A percentile compares a stretch with the other conserved stretches of the same genome.
phyloP scores from a whole-genome alignment of 2,888 invertebrate genomes.

The Stratiomys singularior region DNA sequence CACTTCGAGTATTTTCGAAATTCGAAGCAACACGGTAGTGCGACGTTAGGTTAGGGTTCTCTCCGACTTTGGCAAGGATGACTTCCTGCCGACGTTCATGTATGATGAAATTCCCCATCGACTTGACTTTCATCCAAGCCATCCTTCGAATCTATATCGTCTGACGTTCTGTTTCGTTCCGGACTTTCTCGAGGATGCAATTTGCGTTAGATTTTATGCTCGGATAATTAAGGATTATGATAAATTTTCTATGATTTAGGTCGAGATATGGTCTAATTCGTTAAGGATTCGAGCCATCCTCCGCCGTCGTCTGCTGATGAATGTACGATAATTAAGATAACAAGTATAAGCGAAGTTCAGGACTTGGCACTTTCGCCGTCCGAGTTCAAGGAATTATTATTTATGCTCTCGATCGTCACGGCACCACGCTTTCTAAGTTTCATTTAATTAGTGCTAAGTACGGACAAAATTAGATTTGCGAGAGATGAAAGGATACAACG shows the following conservation, averaged over 20 bases:
- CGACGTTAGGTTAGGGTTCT: too few relatives aligned
- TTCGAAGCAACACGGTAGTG: too few relatives aligned
- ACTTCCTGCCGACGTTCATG: too few relatives aligned
- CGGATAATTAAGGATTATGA: conserved; percentile 32
- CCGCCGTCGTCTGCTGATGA: neutral
- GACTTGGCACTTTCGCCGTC: neutral
- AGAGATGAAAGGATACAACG: too few relatives aligned
- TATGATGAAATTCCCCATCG: neutral
- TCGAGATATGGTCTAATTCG: conserved; percentile 22
- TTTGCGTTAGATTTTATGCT: conserved; percentile 47
- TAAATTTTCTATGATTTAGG: conserved; percentile 49
- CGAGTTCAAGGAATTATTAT: neutral
- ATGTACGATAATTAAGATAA: conserved; percentile 22
- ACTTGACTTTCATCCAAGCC: neutral
- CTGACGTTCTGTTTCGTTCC: neutral
- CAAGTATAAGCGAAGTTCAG: neutral
- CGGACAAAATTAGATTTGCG: neutral
- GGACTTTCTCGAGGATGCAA: conserved; percentile 47
- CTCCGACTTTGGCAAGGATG: too few relatives aligned
- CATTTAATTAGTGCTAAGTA: conserved; percentile 19
- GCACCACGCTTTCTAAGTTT: neutral
- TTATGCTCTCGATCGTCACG: neutral
- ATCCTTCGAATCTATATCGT: neutral
- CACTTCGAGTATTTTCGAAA: too few relatives aligned
- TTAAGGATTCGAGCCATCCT: neutral